phyloP scores from a whole-genome alignment of 2,113 vertebrate species.

The Silurus asotus region DNA sequence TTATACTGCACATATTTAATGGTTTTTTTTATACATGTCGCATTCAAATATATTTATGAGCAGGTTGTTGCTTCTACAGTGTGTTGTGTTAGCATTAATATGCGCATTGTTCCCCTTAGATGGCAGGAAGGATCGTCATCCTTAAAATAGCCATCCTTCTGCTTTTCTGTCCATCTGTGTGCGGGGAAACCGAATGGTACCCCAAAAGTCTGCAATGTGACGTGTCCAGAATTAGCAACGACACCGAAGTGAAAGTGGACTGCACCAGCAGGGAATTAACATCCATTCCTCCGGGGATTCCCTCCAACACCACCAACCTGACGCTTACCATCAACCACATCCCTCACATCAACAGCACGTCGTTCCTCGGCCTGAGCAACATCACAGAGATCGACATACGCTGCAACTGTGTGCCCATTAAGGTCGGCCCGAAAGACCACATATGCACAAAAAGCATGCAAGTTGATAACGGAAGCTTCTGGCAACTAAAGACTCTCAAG shows the following conservation, averaged over 20 bases:
- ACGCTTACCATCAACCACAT: constrained; percentile 92
- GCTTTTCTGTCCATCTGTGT: constrained; percentile 34
- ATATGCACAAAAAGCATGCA: constrained; percentile 69
- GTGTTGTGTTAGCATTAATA: not conserved
- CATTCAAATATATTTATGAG: not conserved
- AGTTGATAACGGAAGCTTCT: constrained; percentile 77
- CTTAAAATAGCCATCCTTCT: constrained; percentile 26
- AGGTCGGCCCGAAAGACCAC: constrained; percentile 80
- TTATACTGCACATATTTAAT: not conserved
- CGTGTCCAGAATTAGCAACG: constrained; percentile 61
- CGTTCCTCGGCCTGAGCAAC: constrained; percentile 77
- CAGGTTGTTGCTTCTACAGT: not conserved
- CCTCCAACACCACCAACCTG: constrained; percentile 83
- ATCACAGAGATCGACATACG: constrained; percentile 88
- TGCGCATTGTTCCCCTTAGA: constrained; percentile 30
- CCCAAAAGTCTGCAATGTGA: constrained; percentile 90
- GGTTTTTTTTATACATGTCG: not conserved
- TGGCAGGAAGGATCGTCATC: constrained; percentile 34
- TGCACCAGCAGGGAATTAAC: constrained; percentile 81
- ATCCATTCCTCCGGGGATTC: constrained; percentile 79
- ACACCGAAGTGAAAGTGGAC: constrained; percentile 77
- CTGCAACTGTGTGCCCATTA: constrained; percentile 90
- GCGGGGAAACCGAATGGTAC: constrained; percentile 71
- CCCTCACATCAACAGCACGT: constrained; percentile 69
- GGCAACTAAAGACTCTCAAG: constrained; percentile 71